Evolutionary conservation across 2,797 vertebrate genomes (phyloP), one percentile per base, ranked within the genome.

Genomic region (Acanthiza pusilla): DNA sequence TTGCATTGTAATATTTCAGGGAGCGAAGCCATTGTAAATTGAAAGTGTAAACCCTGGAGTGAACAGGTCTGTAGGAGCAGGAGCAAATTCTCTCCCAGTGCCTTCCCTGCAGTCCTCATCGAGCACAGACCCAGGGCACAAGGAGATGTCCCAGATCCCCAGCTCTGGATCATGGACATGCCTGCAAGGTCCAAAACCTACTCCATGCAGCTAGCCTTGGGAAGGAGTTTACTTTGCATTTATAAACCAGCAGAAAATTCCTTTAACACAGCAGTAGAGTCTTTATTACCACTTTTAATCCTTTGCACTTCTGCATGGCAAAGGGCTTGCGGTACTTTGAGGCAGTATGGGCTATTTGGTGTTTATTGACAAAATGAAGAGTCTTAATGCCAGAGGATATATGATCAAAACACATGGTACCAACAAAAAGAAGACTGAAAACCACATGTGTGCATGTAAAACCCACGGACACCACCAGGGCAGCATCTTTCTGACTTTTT

Each of bases 1-100:
- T 94, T 73, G 57, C 42, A 13, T 7, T 79, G 73, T 55, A 76
- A 74, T 76, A 85, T 80, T 94, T 77, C 90, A 87, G 45, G 8
- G 1, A 78, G 62, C 75, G 84, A 73, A 63, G 84, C 61, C 55
- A 79, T 23, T 73, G 51, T 57, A 79, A 92, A 95, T 27, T 65
- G 76, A 5, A 75, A 65, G 53, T 4, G 47, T 48, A 86, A 90
- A 87, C 45, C 73, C 70, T 34, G 47, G 67, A 50, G 18, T 1
- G 70, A 20, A 3, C 43, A 25, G n/a, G 21, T 4, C 43, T 15
- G 61, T 0, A 20, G 48, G 27, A 61, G 54, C 43, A n/a, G 50
- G 27, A 76, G n/a, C 10, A 16, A 50, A 10, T 80, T 50, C 40
- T 22, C 15, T 22, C 40, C 6, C 3, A 0, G n/a, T 1, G 5